Evolutionary conservation across 30 jellyfish, hydroid and myxozoan species (phyloP), one percentile per base, ranked within the genome.

Genomic region (Clytia hemisphaerica): DNA sequence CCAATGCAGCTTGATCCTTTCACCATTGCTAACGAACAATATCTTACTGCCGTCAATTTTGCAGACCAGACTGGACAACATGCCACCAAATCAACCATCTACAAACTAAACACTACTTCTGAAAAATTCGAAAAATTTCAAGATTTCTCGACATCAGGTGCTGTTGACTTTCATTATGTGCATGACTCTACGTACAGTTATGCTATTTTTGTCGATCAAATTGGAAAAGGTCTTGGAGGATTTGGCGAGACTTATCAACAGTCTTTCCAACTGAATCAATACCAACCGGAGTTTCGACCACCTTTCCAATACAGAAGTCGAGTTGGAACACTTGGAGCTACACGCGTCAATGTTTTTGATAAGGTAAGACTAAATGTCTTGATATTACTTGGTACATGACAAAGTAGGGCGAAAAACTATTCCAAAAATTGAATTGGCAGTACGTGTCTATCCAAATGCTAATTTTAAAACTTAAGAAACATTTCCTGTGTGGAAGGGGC

Each of bases 1-100:
- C 75, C 97, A 29, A 75, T 74, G 25, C 76, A 73, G 62, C 30
- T 87, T 1, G 74, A 80, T 10, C 97, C 97, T 15, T 87, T 87
- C 64, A 32, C 24, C 16, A 74, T 79, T 2, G 69, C 55, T n/a
- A 45, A 64, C 80, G 28, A 58, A 32, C 80, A 63, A 53, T 72
- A 87, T 71, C 35, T 87, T 5, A 94, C 97, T 16, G 97, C 79
- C 19, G 97, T 78, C 14, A 87, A 78, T 57, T 67, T 34, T 35
- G 37, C 37, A 26, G 40, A 46, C 21, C 34, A 25, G 10, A 32
- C 21, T 15, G 92, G 79, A 19, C 22, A 61, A 4, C 54, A 29
- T 26, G 45, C 19, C 6, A 45, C 92, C 4, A 25, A 37, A 12
- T 76, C 97, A 25, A 63, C 79, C 19, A 77, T 87, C 4, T 76